Evolutionary conservation across 2,797 vertebrate genomes (phyloP).

Genomic region (Neosalanx taihuensis): DNA sequence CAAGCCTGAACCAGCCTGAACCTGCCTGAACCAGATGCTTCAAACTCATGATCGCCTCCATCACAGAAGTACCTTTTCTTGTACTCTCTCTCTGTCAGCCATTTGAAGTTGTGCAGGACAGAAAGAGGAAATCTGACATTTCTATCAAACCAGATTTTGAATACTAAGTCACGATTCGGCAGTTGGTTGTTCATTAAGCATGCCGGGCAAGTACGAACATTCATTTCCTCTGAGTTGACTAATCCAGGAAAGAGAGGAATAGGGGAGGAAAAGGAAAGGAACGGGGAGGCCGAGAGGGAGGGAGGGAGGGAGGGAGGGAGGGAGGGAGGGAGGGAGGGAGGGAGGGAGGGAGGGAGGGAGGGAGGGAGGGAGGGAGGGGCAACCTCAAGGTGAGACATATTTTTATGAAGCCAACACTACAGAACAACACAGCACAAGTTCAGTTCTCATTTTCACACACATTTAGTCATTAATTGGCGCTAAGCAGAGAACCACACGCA

Average conservation of each 20-base stretch:
- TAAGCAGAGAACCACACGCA: slow-evolving; percentile 2
- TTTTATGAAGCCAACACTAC: neutral
- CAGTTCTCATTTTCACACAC: neutral
- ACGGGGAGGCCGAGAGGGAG: neutral
- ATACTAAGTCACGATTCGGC: slow-evolving; percentile 2
- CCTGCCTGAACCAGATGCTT: neutral
- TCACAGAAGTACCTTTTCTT: neutral
- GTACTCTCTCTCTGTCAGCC: neutral
- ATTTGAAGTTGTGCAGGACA: neutral
- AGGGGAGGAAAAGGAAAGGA: neutral
- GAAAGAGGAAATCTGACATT: slow-evolving; percentile 26
- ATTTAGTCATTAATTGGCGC: neutral
- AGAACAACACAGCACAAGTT: neutral
- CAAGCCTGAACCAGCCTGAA: too few relatives aligned
- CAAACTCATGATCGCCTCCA: neutral
- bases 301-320: neutral
- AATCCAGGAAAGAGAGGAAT: neutral
- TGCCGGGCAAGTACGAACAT: slow-evolving; percentile 1
- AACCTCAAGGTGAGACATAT: neutral
- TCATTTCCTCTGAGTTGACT: neutral
- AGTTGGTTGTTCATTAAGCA: slow-evolving; percentile 11
- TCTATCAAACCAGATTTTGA: slow-evolving; percentile 28
- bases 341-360: too few relatives aligned
- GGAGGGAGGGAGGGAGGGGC: too few relatives aligned
- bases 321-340: too few relatives aligned